Percentiles rank a stretch among this genome's conserved stretches.
Evolutionary conservation across 2,113 vertebrate genomes (phyloP).

Genomic region (Dunckerocampus dactyliophorus): DNA sequence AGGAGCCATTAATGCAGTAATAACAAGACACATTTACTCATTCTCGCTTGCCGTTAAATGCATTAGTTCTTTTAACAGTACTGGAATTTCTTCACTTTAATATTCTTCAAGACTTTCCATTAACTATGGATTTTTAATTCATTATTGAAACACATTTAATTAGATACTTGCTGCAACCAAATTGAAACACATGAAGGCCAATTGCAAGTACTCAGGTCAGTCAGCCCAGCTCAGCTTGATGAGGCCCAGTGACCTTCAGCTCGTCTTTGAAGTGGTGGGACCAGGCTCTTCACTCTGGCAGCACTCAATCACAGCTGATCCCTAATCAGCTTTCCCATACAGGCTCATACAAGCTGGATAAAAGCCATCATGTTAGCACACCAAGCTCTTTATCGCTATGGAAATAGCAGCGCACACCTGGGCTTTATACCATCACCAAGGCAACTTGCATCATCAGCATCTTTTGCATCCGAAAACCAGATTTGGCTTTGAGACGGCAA

Average conservation of each 20-base stretch:
- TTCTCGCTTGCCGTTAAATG: too few relatives aligned
- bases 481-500: not conserved
- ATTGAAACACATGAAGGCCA: too few relatives aligned
- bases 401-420: not conserved
- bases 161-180: too few relatives aligned
- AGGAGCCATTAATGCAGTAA: too few relatives aligned
- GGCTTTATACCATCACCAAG: not conserved
- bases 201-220: too few relatives aligned
- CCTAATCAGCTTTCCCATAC: conserved; percentile 66
- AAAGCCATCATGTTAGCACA: conserved; percentile 41
- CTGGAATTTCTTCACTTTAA: too few relatives aligned
- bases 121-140: too few relatives aligned
- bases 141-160: too few relatives aligned
- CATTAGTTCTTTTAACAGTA: too few relatives aligned
- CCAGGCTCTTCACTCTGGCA: conserved; percentile 26
- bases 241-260: conserved; percentile 40
- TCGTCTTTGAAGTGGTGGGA: conserved; percentile 22
- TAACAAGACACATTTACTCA: too few relatives aligned
- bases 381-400: conserved; percentile 47
- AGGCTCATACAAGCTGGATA: conserved; percentile 62
- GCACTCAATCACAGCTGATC: conserved; percentile 43
- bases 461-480: not conserved
- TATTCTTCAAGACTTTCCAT: too few relatives aligned
- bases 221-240: conserved; percentile 3
- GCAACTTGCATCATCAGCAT: conserved; percentile 13